Conservation (phyloP, 2,113 vertebrate species). For the Pao palembangensis region DNA sequence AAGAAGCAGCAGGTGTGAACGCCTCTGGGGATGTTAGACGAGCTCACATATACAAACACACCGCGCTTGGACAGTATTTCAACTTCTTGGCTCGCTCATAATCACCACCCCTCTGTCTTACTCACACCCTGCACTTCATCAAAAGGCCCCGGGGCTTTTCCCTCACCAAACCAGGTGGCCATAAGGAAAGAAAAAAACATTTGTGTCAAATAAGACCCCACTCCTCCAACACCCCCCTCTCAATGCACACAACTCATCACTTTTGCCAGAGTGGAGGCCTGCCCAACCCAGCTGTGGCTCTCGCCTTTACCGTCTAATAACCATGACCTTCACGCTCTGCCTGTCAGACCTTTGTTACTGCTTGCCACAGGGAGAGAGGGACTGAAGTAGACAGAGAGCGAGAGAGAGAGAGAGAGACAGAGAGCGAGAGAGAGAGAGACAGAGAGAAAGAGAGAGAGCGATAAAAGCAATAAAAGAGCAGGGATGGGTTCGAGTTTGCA, state of each 20-base stretch:
- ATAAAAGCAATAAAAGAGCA: slow-evolving; percentile 61
- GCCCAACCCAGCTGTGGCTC: slow-evolving; percentile 68
- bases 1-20: slow-evolving; percentile 60
- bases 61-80: slow-evolving; percentile 38
- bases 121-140: slow-evolving; percentile 51
- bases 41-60: slow-evolving; percentile 16
- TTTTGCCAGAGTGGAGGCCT: slow-evolving; percentile 55
- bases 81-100: slow-evolving; percentile 38
- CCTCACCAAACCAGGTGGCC: slow-evolving; percentile 57
- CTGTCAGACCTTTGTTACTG: slow-evolving; percentile 71
- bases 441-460: slow-evolving; percentile 31
- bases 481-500: slow-evolving; percentile 63
- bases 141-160: slow-evolving; percentile 39
- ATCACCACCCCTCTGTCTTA: slow-evolving; percentile 38
- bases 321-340: slow-evolving; percentile 72
- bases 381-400: slow-evolving; percentile 29
- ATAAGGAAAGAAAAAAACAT: slow-evolving; percentile 32
- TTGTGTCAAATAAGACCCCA: slow-evolving; percentile 40
- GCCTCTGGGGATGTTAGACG: slow-evolving; percentile 32
- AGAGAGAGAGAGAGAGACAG: slow-evolving; percentile 32
- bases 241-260: slow-evolving; percentile 59
- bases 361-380: slow-evolving; percentile 43
- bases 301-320: slow-evolving; percentile 70
- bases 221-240: neutral
- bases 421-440: slow-evolving; percentile 7